These are phyloP conservation scores for Channa maculata DNA, from an alignment of 2,113 vertebrate genomes.

Conservation along the genomic window DNA sequence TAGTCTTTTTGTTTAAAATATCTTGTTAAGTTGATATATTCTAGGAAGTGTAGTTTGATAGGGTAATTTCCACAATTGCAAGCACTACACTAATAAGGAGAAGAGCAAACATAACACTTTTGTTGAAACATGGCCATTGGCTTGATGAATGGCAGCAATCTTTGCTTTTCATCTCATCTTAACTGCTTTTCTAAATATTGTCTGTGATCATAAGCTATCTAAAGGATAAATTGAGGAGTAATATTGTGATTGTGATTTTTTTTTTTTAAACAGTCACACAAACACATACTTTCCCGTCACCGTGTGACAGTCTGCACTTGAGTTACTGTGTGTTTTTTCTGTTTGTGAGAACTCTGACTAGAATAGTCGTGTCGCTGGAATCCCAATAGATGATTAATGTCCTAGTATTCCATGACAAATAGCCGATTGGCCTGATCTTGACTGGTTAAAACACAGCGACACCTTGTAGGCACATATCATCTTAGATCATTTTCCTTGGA, in stretches of 20 bases:
- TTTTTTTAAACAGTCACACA: constrained; percentile 16
- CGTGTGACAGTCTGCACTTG: constrained; percentile 36
- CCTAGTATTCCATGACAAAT: constrained; percentile 5
- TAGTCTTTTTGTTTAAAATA: background rate
- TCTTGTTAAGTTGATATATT: background rate
- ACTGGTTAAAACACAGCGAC: background rate
- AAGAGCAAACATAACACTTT: background rate
- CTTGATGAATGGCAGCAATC: background rate
- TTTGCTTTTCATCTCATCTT: background rate
- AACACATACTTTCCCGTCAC: constrained; percentile 33
- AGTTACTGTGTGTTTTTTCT: constrained; percentile 45
- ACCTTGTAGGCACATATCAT: background rate
- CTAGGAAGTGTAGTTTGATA: too few species aligned
- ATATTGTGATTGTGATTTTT: constrained; percentile 22
- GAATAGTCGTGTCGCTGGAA: constrained; percentile 20
- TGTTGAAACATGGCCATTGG: background rate
- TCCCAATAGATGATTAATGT: constrained; percentile 17
- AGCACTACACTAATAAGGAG: too few species aligned
- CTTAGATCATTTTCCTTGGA: background rate
- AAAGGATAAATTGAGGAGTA: constrained; percentile 1
- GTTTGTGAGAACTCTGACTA: constrained; percentile 24
- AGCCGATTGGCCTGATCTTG: constrained; percentile 7
- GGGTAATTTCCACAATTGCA: background rate
- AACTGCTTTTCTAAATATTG: background rate
- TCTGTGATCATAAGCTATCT: background rate